Conservation (phyloP, 2,797 vertebrate genomes). For the Mionectes olivaceus region DNA sequence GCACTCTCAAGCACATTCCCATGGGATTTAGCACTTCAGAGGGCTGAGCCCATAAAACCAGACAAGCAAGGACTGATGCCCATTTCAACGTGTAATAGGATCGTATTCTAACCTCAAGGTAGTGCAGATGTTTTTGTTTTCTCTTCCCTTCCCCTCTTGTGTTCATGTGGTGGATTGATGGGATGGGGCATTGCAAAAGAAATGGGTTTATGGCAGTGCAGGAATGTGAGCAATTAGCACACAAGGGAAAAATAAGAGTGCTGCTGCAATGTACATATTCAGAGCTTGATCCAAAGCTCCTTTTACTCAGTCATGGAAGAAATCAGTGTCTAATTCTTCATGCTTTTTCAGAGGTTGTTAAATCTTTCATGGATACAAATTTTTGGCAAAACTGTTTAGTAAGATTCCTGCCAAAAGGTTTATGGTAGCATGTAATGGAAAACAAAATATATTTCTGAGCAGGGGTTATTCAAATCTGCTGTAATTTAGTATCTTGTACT, state of each 20-base stretch:
- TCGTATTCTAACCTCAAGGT: conserved; percentile 42
- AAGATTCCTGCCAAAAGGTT: conserved; percentile 25
- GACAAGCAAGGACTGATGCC: conserved; percentile 53
- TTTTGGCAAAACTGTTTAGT: conserved; percentile 20
- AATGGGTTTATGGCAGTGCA: conserved; percentile 6
- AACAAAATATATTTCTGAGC: background rate
- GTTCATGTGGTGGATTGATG: background rate
- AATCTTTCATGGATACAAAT: conserved; percentile 27
- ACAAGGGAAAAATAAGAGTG: conserved; percentile 25
- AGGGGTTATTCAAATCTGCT: background rate
- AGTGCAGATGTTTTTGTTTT: conserved; percentile 46
- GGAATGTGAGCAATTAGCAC: conserved; percentile 27
- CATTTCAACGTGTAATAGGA: conserved; percentile 54
- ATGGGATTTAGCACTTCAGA: conserved; percentile 63
- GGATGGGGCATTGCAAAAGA: background rate
- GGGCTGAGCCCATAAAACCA: conserved; percentile 52
- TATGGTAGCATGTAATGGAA: conserved; percentile 26
- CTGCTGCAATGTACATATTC: conserved; percentile 27
- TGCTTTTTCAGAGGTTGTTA: conserved; percentile 16
- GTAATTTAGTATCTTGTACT: background rate
- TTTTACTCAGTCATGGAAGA: conserved; percentile 1
- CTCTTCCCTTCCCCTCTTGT: conserved; percentile 20
- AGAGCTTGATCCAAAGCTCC: conserved; percentile 16
- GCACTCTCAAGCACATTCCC: conserved; percentile 10
- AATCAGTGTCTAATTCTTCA: conserved; percentile 26